Evolutionary conservation across 2,888 invertebrate species (phyloP), one percentile per base, ranked within the genome.

Genomic region (Stenichneumon culpator): DNA sequence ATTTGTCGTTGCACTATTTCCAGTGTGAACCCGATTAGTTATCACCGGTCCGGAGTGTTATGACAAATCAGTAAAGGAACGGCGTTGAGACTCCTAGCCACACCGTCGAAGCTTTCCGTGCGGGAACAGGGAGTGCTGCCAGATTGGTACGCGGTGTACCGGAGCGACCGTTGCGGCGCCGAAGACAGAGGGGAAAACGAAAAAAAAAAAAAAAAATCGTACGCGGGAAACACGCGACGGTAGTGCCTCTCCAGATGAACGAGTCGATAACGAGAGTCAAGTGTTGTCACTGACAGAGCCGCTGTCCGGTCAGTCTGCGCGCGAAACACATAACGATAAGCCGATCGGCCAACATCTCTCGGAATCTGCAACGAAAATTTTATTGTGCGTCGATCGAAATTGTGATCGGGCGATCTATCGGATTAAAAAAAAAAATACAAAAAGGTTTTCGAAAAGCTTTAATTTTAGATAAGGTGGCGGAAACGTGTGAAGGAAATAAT

Each of bases 181-280:
- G 22, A 44, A 50, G 81, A 67, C 36, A 69, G 63, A 63, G 44
- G 22, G 57, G 78, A 44, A 74, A 44, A 65, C 52, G 19, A 54
- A 9, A 16, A 75, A 50, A 32, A 28, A 32, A 57, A 16, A 50
- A 57, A 72, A 81, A 82, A 79, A 82, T 75, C 52, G 72, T 60
- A 68, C 75, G 67, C 72, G 70, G 39, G 75, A 57, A 72, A 79
- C 75, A 70, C 74, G 57, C 78, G 65, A 16, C 36, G n/a, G 60
- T 67, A 72, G 77, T 75, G 82, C 70, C 79, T 79, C 82, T 85
- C 72, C 75, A 82, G 75, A 82, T 70, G 75, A 82, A 73, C 75
- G 74, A 72, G 82, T 85, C 82, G 79, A 82, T 85, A 75, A 65
- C 72, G 69, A 57, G 50, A 85, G 79, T 85, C 75, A 68, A 85